Conservation (phyloP, 2,797 vertebrate genomes). For the Paratrypauchen microcephalus region DNA sequence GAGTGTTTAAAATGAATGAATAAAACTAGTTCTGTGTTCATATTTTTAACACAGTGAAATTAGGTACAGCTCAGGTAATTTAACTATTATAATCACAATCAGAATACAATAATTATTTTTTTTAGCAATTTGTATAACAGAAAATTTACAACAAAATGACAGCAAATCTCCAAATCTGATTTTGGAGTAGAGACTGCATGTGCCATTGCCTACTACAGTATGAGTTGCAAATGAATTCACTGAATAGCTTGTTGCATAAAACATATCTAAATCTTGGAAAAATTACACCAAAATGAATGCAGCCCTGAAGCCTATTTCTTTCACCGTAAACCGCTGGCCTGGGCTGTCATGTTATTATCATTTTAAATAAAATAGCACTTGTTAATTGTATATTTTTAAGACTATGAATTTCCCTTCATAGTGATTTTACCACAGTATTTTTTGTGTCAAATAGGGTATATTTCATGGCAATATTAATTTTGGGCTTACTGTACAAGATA, state of each 20-base stretch:
- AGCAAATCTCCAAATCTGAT: not conserved
- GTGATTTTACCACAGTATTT: not conserved
- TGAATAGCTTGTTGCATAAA: constrained; percentile 1
- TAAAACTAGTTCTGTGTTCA: too few species aligned
- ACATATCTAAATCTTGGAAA: not conserved
- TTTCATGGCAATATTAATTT: not conserved
- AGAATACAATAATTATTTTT: not conserved
- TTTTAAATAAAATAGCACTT: not conserved
- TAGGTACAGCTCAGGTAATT: too few species aligned
- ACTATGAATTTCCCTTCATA: too few species aligned
- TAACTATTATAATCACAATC: not conserved
- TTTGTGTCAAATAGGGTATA: not conserved
- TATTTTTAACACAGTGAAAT: too few species aligned
- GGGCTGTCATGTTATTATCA: not conserved
- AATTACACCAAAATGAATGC: not conserved
- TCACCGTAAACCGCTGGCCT: not conserved
- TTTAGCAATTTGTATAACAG: not conserved
- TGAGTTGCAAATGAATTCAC: not conserved
- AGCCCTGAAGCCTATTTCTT: not conserved
- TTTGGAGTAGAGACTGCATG: not conserved
- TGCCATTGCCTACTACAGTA: not conserved
- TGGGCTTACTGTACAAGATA: not conserved
- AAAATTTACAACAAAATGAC: not conserved
- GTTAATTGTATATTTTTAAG: not conserved
- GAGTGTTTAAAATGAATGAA: too few species aligned